Evolutionary conservation across 1,140 invertebrate species (phyloP).

Genomic region (Tribolium castaneum): DNA sequence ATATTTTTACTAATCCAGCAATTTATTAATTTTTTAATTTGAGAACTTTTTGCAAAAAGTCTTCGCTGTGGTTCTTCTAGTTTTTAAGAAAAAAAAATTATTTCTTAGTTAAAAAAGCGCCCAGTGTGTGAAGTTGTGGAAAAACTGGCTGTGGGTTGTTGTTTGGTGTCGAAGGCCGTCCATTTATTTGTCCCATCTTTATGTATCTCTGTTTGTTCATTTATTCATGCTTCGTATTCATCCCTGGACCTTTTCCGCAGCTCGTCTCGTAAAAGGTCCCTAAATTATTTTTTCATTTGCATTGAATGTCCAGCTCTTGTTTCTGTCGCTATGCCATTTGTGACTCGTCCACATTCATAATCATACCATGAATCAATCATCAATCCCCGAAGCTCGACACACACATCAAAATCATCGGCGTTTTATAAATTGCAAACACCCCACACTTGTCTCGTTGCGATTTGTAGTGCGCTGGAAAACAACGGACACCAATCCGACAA

Average conservation of each 20-base stretch:
- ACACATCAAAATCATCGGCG: conserved; percentile 32
- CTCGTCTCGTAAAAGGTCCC: conserved; percentile 27
- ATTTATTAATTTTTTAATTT: too few relatives aligned
- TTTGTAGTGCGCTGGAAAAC: conserved; percentile 17
- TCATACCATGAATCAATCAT: conserved; percentile 40
- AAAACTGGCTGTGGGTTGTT: too few relatives aligned
- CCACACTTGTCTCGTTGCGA: conserved; percentile 26
- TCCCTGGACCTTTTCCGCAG: conserved; percentile 34
- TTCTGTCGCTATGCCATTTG: conserved; percentile 53
- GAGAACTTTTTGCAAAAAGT: too few relatives aligned
- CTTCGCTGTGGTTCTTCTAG: too few relatives aligned
- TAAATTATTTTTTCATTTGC: conserved; percentile 50
- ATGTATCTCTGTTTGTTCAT: conserved; percentile 52
- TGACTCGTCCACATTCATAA: conserved; percentile 38
- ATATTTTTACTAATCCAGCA: too few relatives aligned
- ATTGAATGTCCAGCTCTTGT: conserved; percentile 53
- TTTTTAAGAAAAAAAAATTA: too few relatives aligned
- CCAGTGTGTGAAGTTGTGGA: too few relatives aligned
- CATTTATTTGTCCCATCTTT: conserved; percentile 56
- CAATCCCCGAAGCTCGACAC: conserved; percentile 35
- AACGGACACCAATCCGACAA: conserved; percentile 36
- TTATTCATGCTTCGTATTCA: conserved; percentile 56
- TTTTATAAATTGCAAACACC: conserved; percentile 35
- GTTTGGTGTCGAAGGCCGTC: too few relatives aligned
- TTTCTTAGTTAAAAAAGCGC: too few relatives aligned